Evolutionary conservation across 2,797 vertebrate genomes (phyloP).

Genomic region (Botia kubotai): DNA sequence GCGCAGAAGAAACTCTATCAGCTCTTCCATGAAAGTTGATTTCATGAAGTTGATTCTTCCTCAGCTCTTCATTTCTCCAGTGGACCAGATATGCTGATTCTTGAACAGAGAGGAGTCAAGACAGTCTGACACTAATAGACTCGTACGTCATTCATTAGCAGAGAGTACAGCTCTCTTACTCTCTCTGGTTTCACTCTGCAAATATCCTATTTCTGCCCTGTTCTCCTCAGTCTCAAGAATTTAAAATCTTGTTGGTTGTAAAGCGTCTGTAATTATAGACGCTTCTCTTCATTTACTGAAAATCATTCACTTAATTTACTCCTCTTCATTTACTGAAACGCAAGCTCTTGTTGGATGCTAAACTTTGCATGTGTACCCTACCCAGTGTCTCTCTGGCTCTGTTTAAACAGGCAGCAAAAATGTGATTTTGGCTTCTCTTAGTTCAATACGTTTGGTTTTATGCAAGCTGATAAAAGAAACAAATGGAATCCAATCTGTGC

Average conservation of each 20-base stretch:
- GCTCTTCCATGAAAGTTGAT: conserved; percentile 16
- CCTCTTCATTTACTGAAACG: too few species aligned
- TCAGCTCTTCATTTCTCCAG: conserved; percentile 20
- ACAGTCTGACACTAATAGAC: conserved; percentile 36
- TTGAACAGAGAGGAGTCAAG: conserved; percentile 31
- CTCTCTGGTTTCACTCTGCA: background rate
- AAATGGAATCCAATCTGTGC: background rate
- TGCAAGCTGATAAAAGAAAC: background rate
- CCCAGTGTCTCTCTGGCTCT: background rate
- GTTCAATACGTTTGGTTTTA: background rate
- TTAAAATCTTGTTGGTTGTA: conserved; percentile 14
- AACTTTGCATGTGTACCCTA: background rate
- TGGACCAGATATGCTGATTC: conserved; percentile 6
- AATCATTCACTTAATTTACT: too few species aligned
- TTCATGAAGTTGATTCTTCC: background rate
- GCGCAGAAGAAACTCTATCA: conserved; percentile 16
- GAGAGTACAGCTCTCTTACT: conserved; percentile 16
- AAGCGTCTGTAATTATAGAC: conserved; percentile 19
- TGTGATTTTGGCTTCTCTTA: background rate
- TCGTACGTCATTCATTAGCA: conserved; percentile 41
- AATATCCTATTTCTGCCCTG: background rate
- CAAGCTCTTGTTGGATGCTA: background rate
- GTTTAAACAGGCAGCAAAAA: background rate
- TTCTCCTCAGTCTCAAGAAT: conserved; percentile 21
- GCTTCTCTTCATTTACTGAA: background rate